phyloP scores from a whole-genome alignment of 1,140 invertebrate species.

The Heliothis subflexa region DNA sequence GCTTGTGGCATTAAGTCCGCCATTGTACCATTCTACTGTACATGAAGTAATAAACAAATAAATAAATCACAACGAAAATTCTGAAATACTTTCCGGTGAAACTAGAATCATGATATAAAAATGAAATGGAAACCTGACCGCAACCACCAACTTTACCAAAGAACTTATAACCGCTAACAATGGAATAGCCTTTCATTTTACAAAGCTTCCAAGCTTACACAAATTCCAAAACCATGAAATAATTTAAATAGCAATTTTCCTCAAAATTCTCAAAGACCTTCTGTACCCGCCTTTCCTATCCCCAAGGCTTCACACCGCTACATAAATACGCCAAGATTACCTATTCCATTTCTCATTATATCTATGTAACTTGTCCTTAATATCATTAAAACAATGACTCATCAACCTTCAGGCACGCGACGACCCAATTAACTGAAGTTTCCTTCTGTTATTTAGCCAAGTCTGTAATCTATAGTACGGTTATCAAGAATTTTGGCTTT shows the following conservation, averaged over 20 bases:
- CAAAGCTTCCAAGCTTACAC: too few species aligned
- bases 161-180: too few species aligned
- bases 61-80: too few species aligned
- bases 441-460: constrained; percentile 10
- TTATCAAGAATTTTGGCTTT: too few species aligned
- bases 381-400: constrained; percentile 26
- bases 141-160: too few species aligned
- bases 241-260: background rate
- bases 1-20: too few species aligned
- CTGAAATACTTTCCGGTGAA: too few species aligned
- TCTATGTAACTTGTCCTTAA: background rate
- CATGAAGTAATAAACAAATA: too few species aligned
- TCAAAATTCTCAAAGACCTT: background rate
- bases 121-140: too few species aligned
- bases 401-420: constrained; percentile 22
- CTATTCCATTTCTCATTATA: background rate
- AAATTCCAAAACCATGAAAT: background rate
- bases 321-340: background rate
- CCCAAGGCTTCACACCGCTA: background rate
- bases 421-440: constrained; percentile 6
- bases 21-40: too few species aligned
- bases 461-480: background rate
- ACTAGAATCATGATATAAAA: too few species aligned
- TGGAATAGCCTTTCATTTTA: too few species aligned
- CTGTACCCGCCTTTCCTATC: background rate